Evolutionary conservation across 2,888 invertebrate species (phyloP).

Genomic region (Tipula helvola): DNA sequence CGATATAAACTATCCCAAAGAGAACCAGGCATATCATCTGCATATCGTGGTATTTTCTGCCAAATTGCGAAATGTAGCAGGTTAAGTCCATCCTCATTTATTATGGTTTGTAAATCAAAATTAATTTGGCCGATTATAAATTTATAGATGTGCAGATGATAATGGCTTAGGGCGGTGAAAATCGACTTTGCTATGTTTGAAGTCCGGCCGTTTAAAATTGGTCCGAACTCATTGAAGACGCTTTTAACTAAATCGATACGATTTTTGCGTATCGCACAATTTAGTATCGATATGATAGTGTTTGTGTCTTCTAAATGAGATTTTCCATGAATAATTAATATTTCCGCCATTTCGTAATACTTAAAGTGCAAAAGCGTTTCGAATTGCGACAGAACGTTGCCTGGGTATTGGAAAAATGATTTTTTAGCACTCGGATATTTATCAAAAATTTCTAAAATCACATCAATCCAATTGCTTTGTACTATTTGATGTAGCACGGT

Average conservation of each 20-base stretch:
- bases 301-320: not conserved
- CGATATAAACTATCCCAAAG: not conserved
- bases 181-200: not conserved
- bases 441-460: not conserved
- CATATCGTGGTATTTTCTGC: not conserved
- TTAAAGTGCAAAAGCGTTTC: not conserved
- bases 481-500: not conserved
- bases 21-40: not conserved
- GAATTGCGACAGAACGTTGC: no score
- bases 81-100: not conserved
- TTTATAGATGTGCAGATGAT: not conserved
- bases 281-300: not conserved
- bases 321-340: not conserved
- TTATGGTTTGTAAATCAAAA: not conserved
- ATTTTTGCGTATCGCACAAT: not conserved
- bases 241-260: not conserved
- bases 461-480: not conserved
- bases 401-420: not conserved
- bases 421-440: not conserved
- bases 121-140: not conserved
- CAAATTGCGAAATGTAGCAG: not conserved
- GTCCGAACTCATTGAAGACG: not conserved
- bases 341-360: not conserved
- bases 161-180: not conserved
- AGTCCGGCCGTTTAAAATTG: not conserved